Evolutionary conservation across 1,140 invertebrate genomes (phyloP).

Genomic region (Euglossa dilemma): DNA sequence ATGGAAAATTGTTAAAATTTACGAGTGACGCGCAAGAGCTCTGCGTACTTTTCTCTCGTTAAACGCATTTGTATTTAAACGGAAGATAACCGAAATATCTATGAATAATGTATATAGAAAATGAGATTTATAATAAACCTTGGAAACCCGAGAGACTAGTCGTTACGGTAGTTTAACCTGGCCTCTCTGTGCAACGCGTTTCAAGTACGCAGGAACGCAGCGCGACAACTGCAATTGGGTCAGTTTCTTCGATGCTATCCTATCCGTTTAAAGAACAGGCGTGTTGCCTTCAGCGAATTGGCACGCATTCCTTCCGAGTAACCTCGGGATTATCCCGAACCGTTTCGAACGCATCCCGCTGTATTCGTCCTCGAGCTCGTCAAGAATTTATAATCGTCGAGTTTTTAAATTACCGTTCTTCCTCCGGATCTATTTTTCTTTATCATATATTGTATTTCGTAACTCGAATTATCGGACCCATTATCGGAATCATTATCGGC

Average conservation of each 20-base stretch:
- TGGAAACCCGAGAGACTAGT: conserved; percentile 18
- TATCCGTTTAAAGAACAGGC: neutral
- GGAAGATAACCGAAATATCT: conserved; percentile 34
- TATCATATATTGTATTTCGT: neutral
- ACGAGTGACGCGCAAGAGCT: conserved; percentile 5
- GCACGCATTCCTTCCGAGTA: conserved; percentile 26
- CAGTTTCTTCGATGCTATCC: conserved; percentile 34
- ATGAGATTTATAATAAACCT: conserved; percentile 74
- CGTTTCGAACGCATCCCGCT: neutral
- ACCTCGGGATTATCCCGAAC: neutral
- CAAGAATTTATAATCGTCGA: conserved; percentile 9
- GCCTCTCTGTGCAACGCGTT: neutral
- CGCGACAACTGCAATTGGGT: neutral
- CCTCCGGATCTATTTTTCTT: neutral
- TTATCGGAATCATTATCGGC: neutral
- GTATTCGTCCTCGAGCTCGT: neutral
- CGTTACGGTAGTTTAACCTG: conserved; percentile 20
- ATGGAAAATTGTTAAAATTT: too few relatives aligned
- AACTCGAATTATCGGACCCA: neutral
- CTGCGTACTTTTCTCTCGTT: conserved; percentile 55
- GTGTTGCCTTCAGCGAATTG: conserved; percentile 9
- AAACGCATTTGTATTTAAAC: neutral
- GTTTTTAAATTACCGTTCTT: neutral
- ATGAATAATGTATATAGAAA: conserved; percentile 71
- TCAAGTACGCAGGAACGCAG: neutral